Base-by-base conservation (phyloP, 2,797 vertebrate species). In the Anguilla pacifica region DNA sequence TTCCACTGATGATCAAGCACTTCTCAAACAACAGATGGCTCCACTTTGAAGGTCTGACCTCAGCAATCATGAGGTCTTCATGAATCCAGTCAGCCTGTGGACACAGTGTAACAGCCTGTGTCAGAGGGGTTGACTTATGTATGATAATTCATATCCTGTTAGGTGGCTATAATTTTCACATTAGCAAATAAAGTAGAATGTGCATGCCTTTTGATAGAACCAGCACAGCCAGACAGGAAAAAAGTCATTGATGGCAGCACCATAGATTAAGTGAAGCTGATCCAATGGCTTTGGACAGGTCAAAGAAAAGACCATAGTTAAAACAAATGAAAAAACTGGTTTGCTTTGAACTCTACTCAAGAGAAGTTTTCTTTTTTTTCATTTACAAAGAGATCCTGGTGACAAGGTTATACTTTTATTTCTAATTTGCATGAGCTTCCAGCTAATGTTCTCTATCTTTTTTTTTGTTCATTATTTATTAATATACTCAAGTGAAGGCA, bases 41-140 rank as follows among this genome's bases (percentile, higher is more conserved):
- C 72, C 49, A 49, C 87, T 86, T 87, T 86, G 88, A 89, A 85
- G 88, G 87, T 72, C 57, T 61, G 85, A 88, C 89, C 59, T 74
- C 72, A 39, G 74, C 83, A 79, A 87, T 53, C 59, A 43, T 77
- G 51, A 35, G 43, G 84, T 86, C 74, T 85, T 88, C 61, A 59
- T 86, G 61, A 79, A 86, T 84, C 49, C 57, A 87, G n/a, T 49
- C 82, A 79, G 51, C 39, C 49, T 28, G 51, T 90, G 90, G 91
- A 93, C 92, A 57, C 55, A 64, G 39, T 28, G 28, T 70, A 81
- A 61, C 31, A 51, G 67, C 49, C 46, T 83, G 25, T 59, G 79
- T 84, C 82, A 46, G 79, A 25, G 53, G 84, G 35, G 15, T 74
- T 83, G 59, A 4, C 59, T 81, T 35, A 74, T 15, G 83, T 49